These are phyloP conservation scores for Eugnorisma glareosa DNA, from an alignment of 2,888 invertebrate genomes.

Conservation along the genomic window DNA sequence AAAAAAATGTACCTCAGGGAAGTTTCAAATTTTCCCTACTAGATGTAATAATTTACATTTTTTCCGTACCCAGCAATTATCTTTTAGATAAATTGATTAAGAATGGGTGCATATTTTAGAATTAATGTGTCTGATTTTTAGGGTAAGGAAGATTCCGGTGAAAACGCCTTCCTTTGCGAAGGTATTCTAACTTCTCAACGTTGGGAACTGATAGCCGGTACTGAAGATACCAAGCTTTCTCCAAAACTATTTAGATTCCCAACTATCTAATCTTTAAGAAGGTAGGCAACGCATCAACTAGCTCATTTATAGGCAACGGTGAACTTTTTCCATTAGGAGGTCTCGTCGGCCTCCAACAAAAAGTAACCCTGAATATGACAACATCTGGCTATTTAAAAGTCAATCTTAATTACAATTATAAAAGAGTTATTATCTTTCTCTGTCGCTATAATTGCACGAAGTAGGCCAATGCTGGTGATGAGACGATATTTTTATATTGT, in stretches of 20 bases:
- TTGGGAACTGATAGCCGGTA: neutral
- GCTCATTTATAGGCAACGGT: neutral
- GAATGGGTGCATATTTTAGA: neutral
- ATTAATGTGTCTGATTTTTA: neutral
- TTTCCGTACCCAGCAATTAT: neutral
- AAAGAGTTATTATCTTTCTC: slow-evolving; percentile 34
- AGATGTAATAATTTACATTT: too few species aligned
- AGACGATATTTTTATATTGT: slow-evolving; percentile 52
- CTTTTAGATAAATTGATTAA: neutral
- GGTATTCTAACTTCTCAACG: neutral
- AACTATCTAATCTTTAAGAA: neutral
- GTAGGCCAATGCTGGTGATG: slow-evolving; percentile 51
- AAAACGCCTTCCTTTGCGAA: neutral
- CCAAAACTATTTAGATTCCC: neutral
- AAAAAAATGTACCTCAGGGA: neutral
- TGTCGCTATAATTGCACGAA: slow-evolving; percentile 26
- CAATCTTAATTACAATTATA: slow-evolving; percentile 15
- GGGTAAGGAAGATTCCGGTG: neutral
- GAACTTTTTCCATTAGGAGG: neutral
- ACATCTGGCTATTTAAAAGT: neutral
- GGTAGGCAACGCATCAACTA: neutral
- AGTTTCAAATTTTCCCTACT: neutral
- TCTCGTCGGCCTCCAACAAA: neutral
- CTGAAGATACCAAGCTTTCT: neutral
- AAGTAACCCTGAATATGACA: neutral